These are phyloP conservation scores for Xyrauchen texanus DNA, from an alignment of 2,113 vertebrate genomes.

Conservation along the genomic window DNA sequence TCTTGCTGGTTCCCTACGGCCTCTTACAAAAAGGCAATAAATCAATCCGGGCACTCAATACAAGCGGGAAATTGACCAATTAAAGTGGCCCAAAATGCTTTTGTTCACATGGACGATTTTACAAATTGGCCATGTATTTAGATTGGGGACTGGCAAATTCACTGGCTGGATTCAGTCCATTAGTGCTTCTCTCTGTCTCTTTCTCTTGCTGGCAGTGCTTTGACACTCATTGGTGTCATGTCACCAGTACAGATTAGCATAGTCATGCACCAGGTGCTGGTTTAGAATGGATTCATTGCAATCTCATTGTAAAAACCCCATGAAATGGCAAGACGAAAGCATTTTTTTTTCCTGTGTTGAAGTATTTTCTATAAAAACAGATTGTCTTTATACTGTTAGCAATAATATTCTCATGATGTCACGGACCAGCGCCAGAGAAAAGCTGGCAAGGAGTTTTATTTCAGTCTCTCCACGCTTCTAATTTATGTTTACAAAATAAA, in stretches of 20 bases:
- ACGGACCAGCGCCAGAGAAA: too few relatives aligned
- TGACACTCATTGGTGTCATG: slow-evolving; percentile 56
- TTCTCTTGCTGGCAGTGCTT: slow-evolving; percentile 43
- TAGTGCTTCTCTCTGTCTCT: slow-evolving; percentile 51
- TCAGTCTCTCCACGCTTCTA: too few relatives aligned
- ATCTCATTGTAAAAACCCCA: background rate
- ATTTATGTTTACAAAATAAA: too few relatives aligned
- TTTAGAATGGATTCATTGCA: slow-evolving; percentile 41
- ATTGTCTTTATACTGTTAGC: too few relatives aligned
- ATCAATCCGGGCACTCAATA: slow-evolving; percentile 83
- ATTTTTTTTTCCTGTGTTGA: too few relatives aligned
- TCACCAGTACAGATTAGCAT: slow-evolving; percentile 60
- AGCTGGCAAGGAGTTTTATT: too few relatives aligned
- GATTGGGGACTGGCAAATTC: slow-evolving; percentile 66
- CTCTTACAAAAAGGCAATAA: slow-evolving; percentile 82
- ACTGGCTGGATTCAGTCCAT: slow-evolving; percentile 69
- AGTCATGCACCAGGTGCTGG: slow-evolving; percentile 29
- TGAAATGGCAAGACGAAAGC: too few relatives aligned
- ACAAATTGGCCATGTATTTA: slow-evolving; percentile 84
- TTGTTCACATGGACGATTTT: slow-evolving; percentile 80
- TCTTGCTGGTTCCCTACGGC: slow-evolving; percentile 72
- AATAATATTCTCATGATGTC: too few relatives aligned
- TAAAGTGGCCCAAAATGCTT: slow-evolving; percentile 82
- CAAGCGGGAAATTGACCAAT: slow-evolving; percentile 85
- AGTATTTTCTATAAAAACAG: too few relatives aligned